Evolutionary conservation across 2,888 invertebrate genomes (phyloP), one percentile per base, ranked within the genome.

Genomic region (Allophyes oxyacanthae): DNA sequence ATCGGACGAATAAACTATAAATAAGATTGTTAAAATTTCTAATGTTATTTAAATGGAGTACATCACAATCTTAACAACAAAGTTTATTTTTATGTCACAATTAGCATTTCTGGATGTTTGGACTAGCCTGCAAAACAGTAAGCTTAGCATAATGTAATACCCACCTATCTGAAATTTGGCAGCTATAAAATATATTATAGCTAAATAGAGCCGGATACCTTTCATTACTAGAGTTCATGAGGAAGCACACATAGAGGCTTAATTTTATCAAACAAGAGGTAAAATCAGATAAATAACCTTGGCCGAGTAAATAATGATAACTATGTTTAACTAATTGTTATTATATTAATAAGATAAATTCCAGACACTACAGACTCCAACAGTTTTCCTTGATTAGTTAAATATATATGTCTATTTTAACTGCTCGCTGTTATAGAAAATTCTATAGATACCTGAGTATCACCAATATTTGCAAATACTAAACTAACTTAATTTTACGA

Each of bases 271-370:
- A 26, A 36, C 25, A 51, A 40, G 41, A 51, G 32, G 44, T 57
- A 41, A 44, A 44, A 58, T 46, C 59, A 44, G 55, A 51, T 37
- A 56, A 38, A 43, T 38, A 70, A 69, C 58, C 54, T 67, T 69
- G 69, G 11, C 38, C 20, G 9, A 58, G 49, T 55, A 64, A 69
- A 64, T 52, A 64, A 58, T 50, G 64, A 69, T 64, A 64, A 46
- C 52, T 41, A 30, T 50, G 38, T 55, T 56, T 28, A 45, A 49
- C 50, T 53, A 69, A 50, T 64, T 69, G 43, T 48, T 59, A 64
- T 43, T 62, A 34, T 48, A 60, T 42, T 52, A 40, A 8, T 52
- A 44, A 38, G 51, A 42, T 56, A 45, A 38, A 45, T 49, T 50
- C 30, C 48, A 59, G 43, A 51, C 36, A 32, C 38, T 37, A 33